A percentile compares a stretch with the other conserved stretches of the same genome.
phyloP scores from a whole-genome alignment of 2,888 invertebrate species.

The Stictocephala bisonia region DNA sequence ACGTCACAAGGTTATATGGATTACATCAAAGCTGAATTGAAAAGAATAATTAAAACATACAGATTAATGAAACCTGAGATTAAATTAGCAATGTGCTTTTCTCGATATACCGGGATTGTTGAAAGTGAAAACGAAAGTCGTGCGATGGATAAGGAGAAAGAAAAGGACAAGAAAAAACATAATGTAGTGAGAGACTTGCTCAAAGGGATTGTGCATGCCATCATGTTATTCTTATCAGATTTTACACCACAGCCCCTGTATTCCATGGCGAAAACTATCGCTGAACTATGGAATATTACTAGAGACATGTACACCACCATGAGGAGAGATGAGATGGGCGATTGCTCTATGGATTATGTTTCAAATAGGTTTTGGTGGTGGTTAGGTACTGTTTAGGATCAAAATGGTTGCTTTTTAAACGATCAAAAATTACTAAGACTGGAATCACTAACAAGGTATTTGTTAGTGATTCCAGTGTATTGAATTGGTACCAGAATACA shows the following conservation, averaged over 20 bases:
- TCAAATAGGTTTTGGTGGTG: constrained; percentile 32
- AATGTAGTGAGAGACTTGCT: neutral
- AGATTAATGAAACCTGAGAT: constrained; percentile 14
- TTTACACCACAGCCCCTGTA: constrained; percentile 7
- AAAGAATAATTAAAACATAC: constrained; percentile 7
- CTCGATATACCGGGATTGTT: constrained; percentile 14
- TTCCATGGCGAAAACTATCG: neutral
- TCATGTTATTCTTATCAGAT: constrained; percentile 22
- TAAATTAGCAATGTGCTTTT: constrained; percentile 18
- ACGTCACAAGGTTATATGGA: neutral
- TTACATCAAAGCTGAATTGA: neutral
- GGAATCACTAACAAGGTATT: too few species aligned
- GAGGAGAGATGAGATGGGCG: constrained; percentile 22
- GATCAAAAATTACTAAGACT: too few species aligned
- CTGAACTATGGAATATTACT: neutral
- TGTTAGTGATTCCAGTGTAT: too few species aligned
- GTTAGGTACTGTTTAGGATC: too few species aligned
- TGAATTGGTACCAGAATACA: too few species aligned
- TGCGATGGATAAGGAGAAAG: neutral
- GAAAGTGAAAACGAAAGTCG: neutral
- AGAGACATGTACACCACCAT: constrained; percentile 3
- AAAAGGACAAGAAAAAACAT: constrained; percentile 3
- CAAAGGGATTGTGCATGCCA: neutral
- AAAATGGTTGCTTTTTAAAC: too few species aligned
- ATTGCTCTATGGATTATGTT: constrained; percentile 9